phyloP scores from a whole-genome alignment of 1,140 invertebrate genomes.

The Pteromalus puparum region DNA sequence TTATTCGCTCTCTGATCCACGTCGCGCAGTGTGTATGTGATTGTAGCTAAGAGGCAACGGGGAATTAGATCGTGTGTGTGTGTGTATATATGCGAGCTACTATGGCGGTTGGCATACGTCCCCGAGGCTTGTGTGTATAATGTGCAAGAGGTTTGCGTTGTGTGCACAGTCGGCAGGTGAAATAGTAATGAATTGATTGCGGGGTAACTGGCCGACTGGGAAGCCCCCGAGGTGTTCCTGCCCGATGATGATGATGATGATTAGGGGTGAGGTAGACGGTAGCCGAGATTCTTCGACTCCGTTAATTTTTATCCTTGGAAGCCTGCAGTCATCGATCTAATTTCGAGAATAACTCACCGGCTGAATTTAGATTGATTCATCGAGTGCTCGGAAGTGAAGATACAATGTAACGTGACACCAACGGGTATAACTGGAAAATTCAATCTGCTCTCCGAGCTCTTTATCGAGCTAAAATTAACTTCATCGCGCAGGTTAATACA shows the following conservation, averaged over 20 bases:
- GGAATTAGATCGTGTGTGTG: neutral
- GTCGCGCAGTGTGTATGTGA: neutral
- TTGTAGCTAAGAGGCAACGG: neutral
- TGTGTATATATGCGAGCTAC: no score
- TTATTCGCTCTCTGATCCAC: neutral
- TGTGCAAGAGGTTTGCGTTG: neutral
- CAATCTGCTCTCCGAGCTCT: neutral
- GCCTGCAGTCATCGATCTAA: no score
- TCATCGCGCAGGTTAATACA: neutral
- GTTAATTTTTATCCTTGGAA: no score
- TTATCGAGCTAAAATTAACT: neutral
- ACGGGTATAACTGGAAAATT: no score
- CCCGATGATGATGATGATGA: neutral
- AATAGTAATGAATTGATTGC: constrained; percentile 39
- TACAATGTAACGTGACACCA: no score
- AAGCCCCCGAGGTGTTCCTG: neutral
- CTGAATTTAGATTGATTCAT: no score
- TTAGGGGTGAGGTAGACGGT: neutral
- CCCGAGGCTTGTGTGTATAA: constrained; percentile 5
- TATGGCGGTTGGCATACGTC: neutral
- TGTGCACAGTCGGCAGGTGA: neutral
- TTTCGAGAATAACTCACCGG: no score
- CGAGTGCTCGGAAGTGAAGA: no score
- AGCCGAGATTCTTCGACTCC: neutral
- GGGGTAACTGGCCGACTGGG: neutral